Evolutionary conservation across 2,113 vertebrate genomes (phyloP).

Genomic region (Isichthys henryi): DNA sequence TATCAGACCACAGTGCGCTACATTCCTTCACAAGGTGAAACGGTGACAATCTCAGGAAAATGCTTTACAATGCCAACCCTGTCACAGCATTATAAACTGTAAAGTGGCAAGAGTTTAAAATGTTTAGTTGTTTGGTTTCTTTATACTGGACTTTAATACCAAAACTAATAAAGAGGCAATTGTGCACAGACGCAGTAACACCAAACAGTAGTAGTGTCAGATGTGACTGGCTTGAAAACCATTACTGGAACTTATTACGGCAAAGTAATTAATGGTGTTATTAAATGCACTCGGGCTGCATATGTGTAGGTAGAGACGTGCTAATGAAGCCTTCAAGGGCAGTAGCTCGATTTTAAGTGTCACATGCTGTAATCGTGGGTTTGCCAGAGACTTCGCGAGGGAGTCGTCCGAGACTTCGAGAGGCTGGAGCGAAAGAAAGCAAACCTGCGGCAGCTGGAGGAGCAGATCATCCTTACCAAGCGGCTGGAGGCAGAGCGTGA

Average conservation of each 20-base stretch:
- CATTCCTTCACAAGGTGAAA: not conserved
- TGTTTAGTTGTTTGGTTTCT: not conserved
- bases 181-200: not conserved
- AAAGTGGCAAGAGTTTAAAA: not conserved
- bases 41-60: not conserved
- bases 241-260: not conserved
- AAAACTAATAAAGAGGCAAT: not conserved
- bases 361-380: not conserved
- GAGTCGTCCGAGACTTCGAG: constrained; percentile 81
- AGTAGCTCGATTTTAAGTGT: not conserved
- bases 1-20: not conserved
- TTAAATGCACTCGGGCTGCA: not conserved
- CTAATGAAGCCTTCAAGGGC: not conserved
- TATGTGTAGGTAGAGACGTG: not conserved
- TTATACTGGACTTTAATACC: not conserved
- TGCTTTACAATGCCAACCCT: not conserved
- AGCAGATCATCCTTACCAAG: constrained; percentile 74
- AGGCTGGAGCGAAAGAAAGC: constrained; percentile 73
- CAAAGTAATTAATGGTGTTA: not conserved
- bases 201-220: not conserved
- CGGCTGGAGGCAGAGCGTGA: constrained; percentile 67
- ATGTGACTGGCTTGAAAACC: not conserved
- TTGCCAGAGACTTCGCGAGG: constrained; percentile 77
- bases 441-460: constrained; percentile 73
- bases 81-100: not conserved